phyloP scores from a whole-genome alignment of 2,888 invertebrate genomes.

The Hyles lineata region DNA sequence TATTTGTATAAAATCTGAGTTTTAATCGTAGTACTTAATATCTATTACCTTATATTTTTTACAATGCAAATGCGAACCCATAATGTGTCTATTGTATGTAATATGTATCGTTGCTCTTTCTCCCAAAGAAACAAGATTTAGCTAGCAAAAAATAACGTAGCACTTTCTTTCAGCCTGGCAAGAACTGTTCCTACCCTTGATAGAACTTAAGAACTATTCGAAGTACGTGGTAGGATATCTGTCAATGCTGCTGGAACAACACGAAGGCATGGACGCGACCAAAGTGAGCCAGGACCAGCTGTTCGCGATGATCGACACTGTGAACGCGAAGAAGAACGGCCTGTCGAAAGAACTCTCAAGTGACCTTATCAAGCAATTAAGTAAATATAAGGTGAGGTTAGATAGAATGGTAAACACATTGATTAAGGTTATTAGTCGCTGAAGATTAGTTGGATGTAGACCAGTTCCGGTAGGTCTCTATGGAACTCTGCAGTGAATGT shows the following conservation, averaged over 20 bases:
- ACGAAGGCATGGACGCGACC: slow-evolving; percentile 66
- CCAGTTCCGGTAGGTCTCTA: no score
- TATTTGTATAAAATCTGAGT: no score
- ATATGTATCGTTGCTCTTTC: no score
- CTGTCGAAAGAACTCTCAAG: slow-evolving; percentile 83
- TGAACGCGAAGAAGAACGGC: slow-evolving; percentile 84
- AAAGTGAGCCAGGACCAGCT: slow-evolving; percentile 83
- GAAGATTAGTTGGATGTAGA: neutral
- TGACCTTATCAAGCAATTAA: slow-evolving; percentile 81
- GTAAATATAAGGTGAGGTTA: slow-evolving; percentile 82
- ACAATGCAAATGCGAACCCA: no score
- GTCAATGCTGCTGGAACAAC: slow-evolving; percentile 75
- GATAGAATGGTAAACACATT: neutral
- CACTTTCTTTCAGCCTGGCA: slow-evolving; percentile 86
- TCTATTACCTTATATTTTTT: no score
- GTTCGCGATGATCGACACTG: slow-evolving; percentile 85
- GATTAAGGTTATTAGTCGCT: neutral
- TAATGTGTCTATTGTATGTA: no score
- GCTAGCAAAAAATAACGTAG: neutral
- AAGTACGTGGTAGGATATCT: slow-evolving; percentile 87
- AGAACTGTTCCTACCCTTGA: slow-evolving; percentile 89
- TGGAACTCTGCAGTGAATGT: no score
- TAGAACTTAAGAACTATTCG: slow-evolving; percentile 89
- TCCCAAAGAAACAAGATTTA: neutral
- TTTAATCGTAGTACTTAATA: no score